These are phyloP conservation scores for Nylanderia fulva DNA, from an alignment of 1,140 invertebrate species.

Conservation along the genomic window DNA sequence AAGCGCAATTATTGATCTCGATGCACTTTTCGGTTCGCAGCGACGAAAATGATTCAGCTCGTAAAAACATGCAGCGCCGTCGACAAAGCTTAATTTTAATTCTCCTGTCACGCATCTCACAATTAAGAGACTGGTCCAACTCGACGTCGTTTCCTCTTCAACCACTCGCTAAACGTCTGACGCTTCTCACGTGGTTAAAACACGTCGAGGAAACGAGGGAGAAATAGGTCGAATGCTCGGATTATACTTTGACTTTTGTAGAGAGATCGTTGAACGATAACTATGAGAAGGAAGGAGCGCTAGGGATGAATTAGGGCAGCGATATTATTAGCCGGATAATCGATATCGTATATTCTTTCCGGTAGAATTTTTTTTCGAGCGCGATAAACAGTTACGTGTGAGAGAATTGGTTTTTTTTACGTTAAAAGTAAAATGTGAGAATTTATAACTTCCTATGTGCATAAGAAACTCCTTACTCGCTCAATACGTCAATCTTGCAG, in stretches of 20 bases:
- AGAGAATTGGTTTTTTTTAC: constrained; percentile 1
- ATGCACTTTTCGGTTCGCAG: neutral
- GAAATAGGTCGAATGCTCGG: neutral
- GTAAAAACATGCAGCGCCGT: neutral
- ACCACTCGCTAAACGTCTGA: constrained; percentile 4
- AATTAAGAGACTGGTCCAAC: neutral
- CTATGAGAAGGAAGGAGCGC: neutral
- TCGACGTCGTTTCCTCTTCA: neutral
- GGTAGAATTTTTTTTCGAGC: neutral
- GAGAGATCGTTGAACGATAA: constrained; percentile 7
- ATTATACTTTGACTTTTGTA: neutral
- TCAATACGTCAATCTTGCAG: neutral
- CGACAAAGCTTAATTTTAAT: neutral
- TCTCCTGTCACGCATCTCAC: neutral
- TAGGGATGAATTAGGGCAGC: constrained; percentile 16
- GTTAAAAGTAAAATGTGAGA: neutral
- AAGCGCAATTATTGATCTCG: constrained; percentile 18
- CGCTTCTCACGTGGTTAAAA: neutral
- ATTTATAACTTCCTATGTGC: neutral
- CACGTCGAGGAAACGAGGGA: neutral
- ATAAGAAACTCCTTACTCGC: neutral
- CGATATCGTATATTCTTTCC: constrained; percentile 10
- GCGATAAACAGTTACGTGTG: neutral
- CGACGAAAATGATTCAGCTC: neutral
- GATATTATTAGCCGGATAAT: constrained; percentile 44